A percentile compares a stretch with the other conserved stretches of the same genome.
These are phyloP conservation scores for Nephrocerus scutellatus DNA, from an alignment of 2,888 invertebrate species.

Conservation along the genomic window DNA sequence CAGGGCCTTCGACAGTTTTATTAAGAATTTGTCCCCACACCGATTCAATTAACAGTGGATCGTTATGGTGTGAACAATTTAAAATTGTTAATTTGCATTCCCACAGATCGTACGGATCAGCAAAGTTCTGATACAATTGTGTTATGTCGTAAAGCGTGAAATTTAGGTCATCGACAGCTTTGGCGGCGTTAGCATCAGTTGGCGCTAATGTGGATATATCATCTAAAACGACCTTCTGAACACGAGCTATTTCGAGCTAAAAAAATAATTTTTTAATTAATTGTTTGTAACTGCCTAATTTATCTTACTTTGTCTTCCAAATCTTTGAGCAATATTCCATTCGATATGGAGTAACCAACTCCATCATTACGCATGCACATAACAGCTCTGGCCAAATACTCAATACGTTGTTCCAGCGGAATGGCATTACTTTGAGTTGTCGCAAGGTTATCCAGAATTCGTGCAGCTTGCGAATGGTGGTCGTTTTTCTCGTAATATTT, in stretches of 20 bases:
- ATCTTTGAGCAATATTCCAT: conserved; percentile 76
- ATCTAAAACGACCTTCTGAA: conserved; percentile 66
- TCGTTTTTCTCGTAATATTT: conserved; percentile 90
- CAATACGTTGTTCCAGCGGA: conserved; percentile 71
- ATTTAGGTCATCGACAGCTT: conserved; percentile 67
- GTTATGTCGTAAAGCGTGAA: conserved; percentile 79
- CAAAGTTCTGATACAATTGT: conserved; percentile 86
- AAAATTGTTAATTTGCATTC: conserved; percentile 93
- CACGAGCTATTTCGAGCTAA: conserved; percentile 72
- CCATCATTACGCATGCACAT: conserved; percentile 90
- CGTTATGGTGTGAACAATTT: conserved; percentile 89
- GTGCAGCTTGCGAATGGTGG: conserved; percentile 87
- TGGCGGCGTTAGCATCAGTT: conserved; percentile 52
- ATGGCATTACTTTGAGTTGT: conserved; percentile 59
- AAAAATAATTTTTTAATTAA: conserved; percentile 7
- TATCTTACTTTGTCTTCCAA: conserved; percentile 71
- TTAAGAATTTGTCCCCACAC: conserved; percentile 81
- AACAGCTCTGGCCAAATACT: conserved; percentile 87
- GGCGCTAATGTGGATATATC: conserved; percentile 51
- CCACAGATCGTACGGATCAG: conserved; percentile 81
- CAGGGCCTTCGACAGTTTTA: conserved; percentile 41
- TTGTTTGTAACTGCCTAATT: background rate
- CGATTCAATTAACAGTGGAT: conserved; percentile 77
- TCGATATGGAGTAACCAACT: conserved; percentile 62
- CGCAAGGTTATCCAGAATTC: conserved; percentile 81